A percentile compares a stretch with the other conserved stretches of the same genome.
These are phyloP conservation scores for Drosophila ercepeae DNA, from an alignment of 1,140 invertebrate genomes.

Conservation along the genomic window DNA sequence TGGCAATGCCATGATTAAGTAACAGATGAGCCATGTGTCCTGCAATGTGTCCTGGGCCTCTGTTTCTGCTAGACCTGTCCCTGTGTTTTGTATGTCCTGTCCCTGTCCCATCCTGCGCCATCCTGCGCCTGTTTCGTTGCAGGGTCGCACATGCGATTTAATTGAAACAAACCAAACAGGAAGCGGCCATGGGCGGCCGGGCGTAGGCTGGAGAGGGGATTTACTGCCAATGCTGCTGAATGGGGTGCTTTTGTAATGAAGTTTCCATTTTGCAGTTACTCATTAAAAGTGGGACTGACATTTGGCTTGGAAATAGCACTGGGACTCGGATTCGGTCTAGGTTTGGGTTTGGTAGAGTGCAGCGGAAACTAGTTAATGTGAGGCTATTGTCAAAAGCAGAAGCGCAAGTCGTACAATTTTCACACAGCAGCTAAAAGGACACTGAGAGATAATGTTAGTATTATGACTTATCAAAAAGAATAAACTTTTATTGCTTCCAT, in stretches of 20 bases:
- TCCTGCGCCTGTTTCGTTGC: slow-evolving; percentile 17
- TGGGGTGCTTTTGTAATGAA: slow-evolving; percentile 79
- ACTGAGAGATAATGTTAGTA: neutral
- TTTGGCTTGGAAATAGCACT: slow-evolving; percentile 10
- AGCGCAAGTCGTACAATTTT: slow-evolving; percentile 81
- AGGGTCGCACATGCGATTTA: slow-evolving; percentile 77
- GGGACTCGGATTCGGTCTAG: slow-evolving; percentile 8
- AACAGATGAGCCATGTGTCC: slow-evolving; percentile 73
- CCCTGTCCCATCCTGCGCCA: slow-evolving; percentile 12
- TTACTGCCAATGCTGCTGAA: slow-evolving; percentile 28
- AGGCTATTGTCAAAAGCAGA: slow-evolving; percentile 81
- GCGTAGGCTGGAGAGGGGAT: slow-evolving; percentile 1
- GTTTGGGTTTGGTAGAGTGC: slow-evolving; percentile 52
- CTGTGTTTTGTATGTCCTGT: slow-evolving; percentile 11
- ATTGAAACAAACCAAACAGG: slow-evolving; percentile 81
- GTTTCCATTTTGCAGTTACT: slow-evolving; percentile 70
- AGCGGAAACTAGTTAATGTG: slow-evolving; percentile 81
- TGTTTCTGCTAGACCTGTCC: slow-evolving; percentile 4
- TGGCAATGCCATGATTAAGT: slow-evolving; percentile 81
- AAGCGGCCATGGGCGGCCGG: slow-evolving; percentile 40
- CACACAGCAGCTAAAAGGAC: slow-evolving; percentile 57
- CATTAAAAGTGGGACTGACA: slow-evolving; percentile 62
- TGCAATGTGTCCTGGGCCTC: slow-evolving; percentile 37
- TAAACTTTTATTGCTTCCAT: no score
- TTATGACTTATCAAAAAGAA: no score